Base-by-base conservation (phyloP, 2,888 invertebrate genomes). In the Xestia rhomboidea region DNA sequence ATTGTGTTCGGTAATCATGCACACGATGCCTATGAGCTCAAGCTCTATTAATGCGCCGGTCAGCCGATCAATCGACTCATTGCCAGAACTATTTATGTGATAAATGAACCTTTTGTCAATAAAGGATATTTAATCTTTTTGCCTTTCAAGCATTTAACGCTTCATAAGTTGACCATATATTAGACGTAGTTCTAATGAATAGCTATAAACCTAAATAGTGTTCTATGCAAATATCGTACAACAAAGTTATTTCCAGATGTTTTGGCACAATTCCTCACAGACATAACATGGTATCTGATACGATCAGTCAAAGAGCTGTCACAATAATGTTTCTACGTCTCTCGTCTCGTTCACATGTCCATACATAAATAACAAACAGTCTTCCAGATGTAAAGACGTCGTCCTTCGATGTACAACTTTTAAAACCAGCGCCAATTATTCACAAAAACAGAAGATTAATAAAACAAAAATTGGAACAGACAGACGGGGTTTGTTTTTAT, bases 251-350 rank as follows among this genome's bases (percentile, higher is more conserved):
- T 90, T 88, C 73, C 77, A 82, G 82, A 92, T 89, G 89, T 89
- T 91, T 90, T 94, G 95, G 92, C 95, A 95, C 92, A 91, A 92
- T 94, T 93, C 91, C 89, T 91, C 84, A 84, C 87, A 89, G 89
- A 92, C 91, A 89, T 84, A 86, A 85, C 88, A 87, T 84, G 90
- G 87, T 92, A 92, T 94, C 91, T 92, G 92, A 93, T 92, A 92
- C 85, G 89, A 87, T 90, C 90, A 89, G 92, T 93, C 93, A 90
- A 88, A 89, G 89, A 89, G 90, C 92, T 92, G 93, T 93, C 92
- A 92, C 89, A 90, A 90, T 92, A 91, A 92, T 92, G 90, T 89
- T 89, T 87, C 87, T 89, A 85, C 81, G 64, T 83, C 76, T 79
- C 70, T 77, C 81, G 68, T 84, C 78, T 85, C 76, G 73, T 79